phyloP scores from a whole-genome alignment of 2,888 invertebrate genomes.

The Bellardia pandia region DNA sequence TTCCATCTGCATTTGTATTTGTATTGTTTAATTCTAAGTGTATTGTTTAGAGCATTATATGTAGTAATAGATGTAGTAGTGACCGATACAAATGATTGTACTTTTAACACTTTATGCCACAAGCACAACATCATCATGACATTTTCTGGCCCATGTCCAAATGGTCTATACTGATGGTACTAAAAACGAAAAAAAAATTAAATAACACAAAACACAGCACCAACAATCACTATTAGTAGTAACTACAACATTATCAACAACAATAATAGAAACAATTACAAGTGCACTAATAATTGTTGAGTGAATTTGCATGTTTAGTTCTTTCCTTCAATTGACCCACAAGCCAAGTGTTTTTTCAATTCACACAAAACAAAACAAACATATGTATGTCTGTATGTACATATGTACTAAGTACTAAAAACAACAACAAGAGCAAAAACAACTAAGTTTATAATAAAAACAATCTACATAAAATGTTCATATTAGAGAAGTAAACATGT shows the following conservation, averaged over 20 bases:
- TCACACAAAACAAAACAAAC: neutral
- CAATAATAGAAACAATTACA: slow-evolving; percentile 57
- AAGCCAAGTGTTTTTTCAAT: slow-evolving; percentile 64
- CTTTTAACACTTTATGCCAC: slow-evolving; percentile 71
- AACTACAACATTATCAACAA: slow-evolving; percentile 37
- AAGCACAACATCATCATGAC: slow-evolving; percentile 69
- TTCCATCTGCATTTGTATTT: neutral
- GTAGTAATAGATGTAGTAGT: slow-evolving; percentile 4
- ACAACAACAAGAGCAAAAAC: slow-evolving; percentile 21
- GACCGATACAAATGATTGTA: slow-evolving; percentile 65
- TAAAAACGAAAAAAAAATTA: neutral
- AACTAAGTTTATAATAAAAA: slow-evolving; percentile 47
- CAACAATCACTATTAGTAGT: slow-evolving; percentile 37
- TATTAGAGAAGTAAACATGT: neutral
- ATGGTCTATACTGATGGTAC: slow-evolving; percentile 46
- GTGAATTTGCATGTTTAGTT: slow-evolving; percentile 73
- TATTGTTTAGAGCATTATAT: neutral
- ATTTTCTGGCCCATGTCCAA: slow-evolving; percentile 73
- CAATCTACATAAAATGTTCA: slow-evolving; percentile 50
- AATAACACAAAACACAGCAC: slow-evolving; percentile 9
- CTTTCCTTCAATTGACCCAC: slow-evolving; percentile 66
- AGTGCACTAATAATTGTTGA: slow-evolving; percentile 70
- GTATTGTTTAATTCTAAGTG: neutral
- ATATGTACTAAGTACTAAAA: neutral
- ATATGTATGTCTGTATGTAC: too few species aligned